A percentile compares a stretch with the other conserved stretches of the same genome.
Evolutionary conservation across 2,113 vertebrate species (phyloP).

Genomic region (Mustelus asterias): DNA sequence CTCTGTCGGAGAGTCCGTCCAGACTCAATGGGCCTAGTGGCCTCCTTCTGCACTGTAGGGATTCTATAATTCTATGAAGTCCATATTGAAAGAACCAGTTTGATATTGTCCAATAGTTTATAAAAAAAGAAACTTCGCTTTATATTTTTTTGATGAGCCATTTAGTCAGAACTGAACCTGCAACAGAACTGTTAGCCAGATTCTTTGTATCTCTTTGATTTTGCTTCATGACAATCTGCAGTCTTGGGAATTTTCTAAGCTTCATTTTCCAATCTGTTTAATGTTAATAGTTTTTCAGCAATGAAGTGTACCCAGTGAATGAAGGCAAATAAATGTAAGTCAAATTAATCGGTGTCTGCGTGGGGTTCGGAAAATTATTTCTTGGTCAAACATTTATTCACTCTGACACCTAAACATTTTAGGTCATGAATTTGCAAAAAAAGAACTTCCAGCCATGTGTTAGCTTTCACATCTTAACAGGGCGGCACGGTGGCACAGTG

Average conservation of each 20-base stretch:
- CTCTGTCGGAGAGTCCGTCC: too few species aligned
- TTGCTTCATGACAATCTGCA: not conserved
- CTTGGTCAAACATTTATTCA: not conserved
- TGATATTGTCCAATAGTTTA: not conserved
- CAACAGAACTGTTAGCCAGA: not conserved
- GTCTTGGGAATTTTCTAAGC: not conserved
- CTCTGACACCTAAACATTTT: not conserved
- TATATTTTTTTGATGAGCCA: slow-evolving; percentile 9
- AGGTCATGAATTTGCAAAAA: not conserved
- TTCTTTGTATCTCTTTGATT: not conserved
- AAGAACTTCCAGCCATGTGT: not conserved
- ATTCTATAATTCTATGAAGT: not conserved
- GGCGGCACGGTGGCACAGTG: too few species aligned
- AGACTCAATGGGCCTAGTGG: too few species aligned
- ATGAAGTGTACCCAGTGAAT: not conserved
- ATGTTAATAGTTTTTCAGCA: not conserved
- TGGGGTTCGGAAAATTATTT: not conserved
- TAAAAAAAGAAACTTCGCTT: not conserved
- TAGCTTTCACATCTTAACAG: not conserved
- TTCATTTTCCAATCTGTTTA: not conserved
- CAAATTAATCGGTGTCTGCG: not conserved
- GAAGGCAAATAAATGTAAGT: not conserved
- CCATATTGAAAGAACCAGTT: slow-evolving; percentile 18
- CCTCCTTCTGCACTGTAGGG: too few species aligned
- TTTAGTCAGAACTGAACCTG: not conserved